These are phyloP conservation scores for Drosophila pseudotakahashii DNA, from an alignment of 2,888 invertebrate genomes.

Conservation along the genomic window DNA sequence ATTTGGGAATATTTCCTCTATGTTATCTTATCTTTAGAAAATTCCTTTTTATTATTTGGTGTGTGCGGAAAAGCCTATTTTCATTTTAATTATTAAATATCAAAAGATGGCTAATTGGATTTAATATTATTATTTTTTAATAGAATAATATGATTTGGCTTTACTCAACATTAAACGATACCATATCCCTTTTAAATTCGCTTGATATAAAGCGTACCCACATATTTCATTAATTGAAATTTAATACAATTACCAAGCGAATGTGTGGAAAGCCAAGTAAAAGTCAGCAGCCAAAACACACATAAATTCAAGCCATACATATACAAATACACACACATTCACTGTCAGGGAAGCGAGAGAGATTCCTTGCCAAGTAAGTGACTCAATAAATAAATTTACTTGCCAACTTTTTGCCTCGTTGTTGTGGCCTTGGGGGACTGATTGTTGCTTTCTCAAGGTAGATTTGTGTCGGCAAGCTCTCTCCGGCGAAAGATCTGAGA, in stretches of 20 bases:
- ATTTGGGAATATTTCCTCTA: no score
- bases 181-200: conserved; percentile 17
- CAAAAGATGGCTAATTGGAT: no score
- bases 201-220: conserved; percentile 1
- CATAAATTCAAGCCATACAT: conserved; percentile 47
- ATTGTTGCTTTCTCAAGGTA: conserved; percentile 39
- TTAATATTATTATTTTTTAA: no score
- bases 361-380: conserved; percentile 59
- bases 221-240: conserved; percentile 69
- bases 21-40: no score
- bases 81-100: no score
- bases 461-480: conserved; percentile 27
- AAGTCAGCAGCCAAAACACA: conserved; percentile 60
- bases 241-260: conserved; percentile 70
- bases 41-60: no score
- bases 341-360: conserved; percentile 7
- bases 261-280: conserved; percentile 51
- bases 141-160: no score
- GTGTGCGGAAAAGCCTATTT: no score
- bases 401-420: conserved; percentile 41
- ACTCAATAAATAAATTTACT: conserved; percentile 73
- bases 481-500: conserved; percentile 28
- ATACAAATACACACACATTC: conserved; percentile 17
- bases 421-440: conserved; percentile 35
- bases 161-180: neutral